Conservation (phyloP, 1,140 invertebrate genomes). For the Sycobia sp. region DNA sequence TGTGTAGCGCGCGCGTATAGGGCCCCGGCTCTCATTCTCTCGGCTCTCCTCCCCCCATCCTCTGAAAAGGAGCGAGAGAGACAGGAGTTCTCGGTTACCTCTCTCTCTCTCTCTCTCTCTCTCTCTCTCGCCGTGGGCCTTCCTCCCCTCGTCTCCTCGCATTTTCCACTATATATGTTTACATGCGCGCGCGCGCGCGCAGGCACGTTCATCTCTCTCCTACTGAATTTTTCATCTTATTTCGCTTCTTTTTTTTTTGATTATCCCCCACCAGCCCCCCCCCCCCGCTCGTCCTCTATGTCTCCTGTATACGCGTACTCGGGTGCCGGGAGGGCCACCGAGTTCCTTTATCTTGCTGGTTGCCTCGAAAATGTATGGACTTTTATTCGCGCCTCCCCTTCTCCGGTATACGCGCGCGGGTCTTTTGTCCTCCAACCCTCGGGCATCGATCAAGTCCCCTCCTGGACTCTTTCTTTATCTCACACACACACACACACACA, state of each 20-base stretch:
- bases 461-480: too few species aligned
- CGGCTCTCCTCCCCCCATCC: conserved; percentile 24
- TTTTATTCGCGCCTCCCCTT: conserved; percentile 27
- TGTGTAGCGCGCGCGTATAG: background rate
- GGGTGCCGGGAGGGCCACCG: conserved; percentile 1
- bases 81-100: background rate
- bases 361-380: conserved; percentile 5
- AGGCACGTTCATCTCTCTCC: conserved; percentile 25
- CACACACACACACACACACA: too few species aligned
- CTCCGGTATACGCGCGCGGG: too few species aligned
- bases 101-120: conserved; percentile 12
- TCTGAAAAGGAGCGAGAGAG: conserved; percentile 28
- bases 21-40: conserved; percentile 25
- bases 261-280: background rate
- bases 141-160: conserved; percentile 8
- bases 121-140: conserved; percentile 1
- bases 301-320: background rate
- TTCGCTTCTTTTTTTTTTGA: background rate
- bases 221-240: conserved; percentile 4
- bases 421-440: conserved; percentile 16
- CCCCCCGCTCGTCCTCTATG: background rate
- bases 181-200: conserved; percentile 10
- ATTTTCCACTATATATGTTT: conserved; percentile 8
- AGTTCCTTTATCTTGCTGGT: conserved; percentile 2
- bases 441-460: conserved; percentile 25